Evolutionary conservation across 2,797 vertebrate species (phyloP).

Genomic region (Austrolebias charrua): DNA sequence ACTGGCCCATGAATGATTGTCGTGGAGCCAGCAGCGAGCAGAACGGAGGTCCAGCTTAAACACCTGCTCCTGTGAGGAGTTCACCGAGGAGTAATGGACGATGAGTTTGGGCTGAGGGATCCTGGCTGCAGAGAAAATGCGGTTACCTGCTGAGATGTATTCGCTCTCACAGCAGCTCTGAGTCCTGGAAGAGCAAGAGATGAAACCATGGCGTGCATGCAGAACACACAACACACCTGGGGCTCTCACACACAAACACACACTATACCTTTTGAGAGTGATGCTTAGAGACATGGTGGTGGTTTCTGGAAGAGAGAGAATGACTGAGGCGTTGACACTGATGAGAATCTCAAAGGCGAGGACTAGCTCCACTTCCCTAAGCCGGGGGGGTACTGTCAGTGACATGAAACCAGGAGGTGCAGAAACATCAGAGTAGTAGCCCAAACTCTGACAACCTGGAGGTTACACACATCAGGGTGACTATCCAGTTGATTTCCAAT

Average conservation of each 20-base stretch:
- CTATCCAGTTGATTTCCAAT: not conserved
- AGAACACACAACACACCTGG: not conserved
- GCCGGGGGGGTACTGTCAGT: conserved; percentile 80
- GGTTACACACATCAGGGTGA: conserved; percentile 1
- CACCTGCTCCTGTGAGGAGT: conserved; percentile 70
- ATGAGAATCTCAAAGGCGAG: conserved; percentile 91
- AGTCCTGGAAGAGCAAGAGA: conserved; percentile 53
- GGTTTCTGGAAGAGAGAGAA: conserved; percentile 64
- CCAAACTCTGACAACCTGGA: conserved; percentile 83
- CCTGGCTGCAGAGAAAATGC: conserved; percentile 74
- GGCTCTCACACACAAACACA: not conserved
- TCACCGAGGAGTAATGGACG: conserved; percentile 70
- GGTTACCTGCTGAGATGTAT: conserved; percentile 74
- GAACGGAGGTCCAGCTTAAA: conserved; percentile 71
- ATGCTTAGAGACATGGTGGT: conserved; percentile 71
- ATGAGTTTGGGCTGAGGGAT: conserved; percentile 74
- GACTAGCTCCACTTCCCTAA: conserved; percentile 91
- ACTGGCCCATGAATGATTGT: conserved; percentile 75
- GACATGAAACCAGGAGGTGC: conserved; percentile 75
- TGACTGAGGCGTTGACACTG: conserved; percentile 77
- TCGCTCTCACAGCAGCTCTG: conserved; percentile 58
- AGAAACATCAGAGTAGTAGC: conserved; percentile 83
- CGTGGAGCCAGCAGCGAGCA: conserved; percentile 72
- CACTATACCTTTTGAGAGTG: conserved; percentile 86
- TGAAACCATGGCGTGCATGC: not conserved